Conservation (phyloP, 2,888 invertebrate species). For the Timema podura region DNA sequence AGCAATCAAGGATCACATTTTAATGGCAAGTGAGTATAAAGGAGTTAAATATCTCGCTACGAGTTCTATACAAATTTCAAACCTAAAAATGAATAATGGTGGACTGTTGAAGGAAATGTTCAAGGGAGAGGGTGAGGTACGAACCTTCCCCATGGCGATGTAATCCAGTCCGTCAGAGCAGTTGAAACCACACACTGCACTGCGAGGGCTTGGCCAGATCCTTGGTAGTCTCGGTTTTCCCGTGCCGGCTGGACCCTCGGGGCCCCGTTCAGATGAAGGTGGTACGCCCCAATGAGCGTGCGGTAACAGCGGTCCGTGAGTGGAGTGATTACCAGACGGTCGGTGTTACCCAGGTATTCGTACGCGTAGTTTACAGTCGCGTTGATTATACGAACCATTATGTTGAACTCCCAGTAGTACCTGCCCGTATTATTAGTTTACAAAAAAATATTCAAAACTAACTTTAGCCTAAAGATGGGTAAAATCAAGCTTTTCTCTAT, state of each 20-base stretch:
- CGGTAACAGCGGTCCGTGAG: slow-evolving; percentile 76
- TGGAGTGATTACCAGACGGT: slow-evolving; percentile 71
- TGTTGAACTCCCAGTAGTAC: slow-evolving; percentile 63
- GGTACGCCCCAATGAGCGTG: slow-evolving; percentile 77
- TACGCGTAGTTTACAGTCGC: slow-evolving; percentile 75
- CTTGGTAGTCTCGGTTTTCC: slow-evolving; percentile 92
- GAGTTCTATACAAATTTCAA: no score
- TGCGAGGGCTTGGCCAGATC: slow-evolving; percentile 86
- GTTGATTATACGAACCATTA: slow-evolving; percentile 70
- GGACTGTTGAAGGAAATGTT: no score
- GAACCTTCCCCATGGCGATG: slow-evolving; percentile 73
- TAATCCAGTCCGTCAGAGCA: slow-evolving; percentile 84
- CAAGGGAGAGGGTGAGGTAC: no score
- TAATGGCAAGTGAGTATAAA: no score
- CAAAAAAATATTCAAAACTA: background rate
- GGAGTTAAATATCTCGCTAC: no score
- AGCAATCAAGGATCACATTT: no score
- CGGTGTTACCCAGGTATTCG: slow-evolving; percentile 80
- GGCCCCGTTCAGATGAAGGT: slow-evolving; percentile 78
- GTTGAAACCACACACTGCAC: slow-evolving; percentile 88
- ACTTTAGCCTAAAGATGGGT: no score
- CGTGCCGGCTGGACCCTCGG: slow-evolving; percentile 81
- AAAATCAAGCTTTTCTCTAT: no score
- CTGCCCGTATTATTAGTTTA: slow-evolving; percentile 30
- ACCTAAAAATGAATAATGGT: no score